Percentiles rank a stretch among this genome's conserved stretches.
phyloP scores from a whole-genome alignment of 2,888 invertebrate species.

The Yponomeuta malinellus region DNA sequence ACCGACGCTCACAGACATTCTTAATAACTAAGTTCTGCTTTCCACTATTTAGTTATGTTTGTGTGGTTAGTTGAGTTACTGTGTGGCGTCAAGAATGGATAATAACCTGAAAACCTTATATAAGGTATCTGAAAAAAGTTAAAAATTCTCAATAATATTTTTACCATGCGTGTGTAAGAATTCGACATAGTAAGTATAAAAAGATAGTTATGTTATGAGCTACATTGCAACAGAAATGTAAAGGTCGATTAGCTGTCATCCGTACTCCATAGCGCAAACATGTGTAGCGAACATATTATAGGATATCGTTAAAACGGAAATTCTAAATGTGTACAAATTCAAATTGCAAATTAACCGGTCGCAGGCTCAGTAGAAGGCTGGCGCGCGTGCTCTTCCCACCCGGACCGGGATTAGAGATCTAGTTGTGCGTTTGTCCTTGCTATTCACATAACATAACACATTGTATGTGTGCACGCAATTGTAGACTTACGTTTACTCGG shows the following conservation, averaged over 20 bases:
- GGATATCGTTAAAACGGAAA: slow-evolving; percentile 13
- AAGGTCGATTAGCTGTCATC: neutral
- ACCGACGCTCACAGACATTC: neutral
- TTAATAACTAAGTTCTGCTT: too few species aligned
- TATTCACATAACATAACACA: slow-evolving; percentile 27
- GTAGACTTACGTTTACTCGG: neutral
- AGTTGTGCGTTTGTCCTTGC: slow-evolving; percentile 53
- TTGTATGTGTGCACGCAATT: neutral
- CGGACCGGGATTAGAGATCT: slow-evolving; percentile 57
- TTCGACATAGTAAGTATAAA: too few species aligned
- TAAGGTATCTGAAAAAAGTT: too few species aligned
- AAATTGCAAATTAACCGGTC: slow-evolving; percentile 57
- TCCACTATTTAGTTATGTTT: too few species aligned
- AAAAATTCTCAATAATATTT: too few species aligned
- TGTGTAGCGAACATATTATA: neutral
- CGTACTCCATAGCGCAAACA: neutral
- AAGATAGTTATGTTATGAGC: too few species aligned
- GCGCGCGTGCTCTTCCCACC: slow-evolving; percentile 54
- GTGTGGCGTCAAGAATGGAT: too few species aligned
- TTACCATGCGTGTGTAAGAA: too few species aligned
- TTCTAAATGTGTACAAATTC: slow-evolving; percentile 42
- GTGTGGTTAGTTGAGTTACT: too few species aligned
- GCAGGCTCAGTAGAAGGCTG: slow-evolving; percentile 31
- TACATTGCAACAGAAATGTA: too few species aligned
- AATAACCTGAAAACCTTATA: too few species aligned